Conservation (phyloP, 2,888 invertebrate genomes). For the Disparrhopalites patrizii region DNA sequence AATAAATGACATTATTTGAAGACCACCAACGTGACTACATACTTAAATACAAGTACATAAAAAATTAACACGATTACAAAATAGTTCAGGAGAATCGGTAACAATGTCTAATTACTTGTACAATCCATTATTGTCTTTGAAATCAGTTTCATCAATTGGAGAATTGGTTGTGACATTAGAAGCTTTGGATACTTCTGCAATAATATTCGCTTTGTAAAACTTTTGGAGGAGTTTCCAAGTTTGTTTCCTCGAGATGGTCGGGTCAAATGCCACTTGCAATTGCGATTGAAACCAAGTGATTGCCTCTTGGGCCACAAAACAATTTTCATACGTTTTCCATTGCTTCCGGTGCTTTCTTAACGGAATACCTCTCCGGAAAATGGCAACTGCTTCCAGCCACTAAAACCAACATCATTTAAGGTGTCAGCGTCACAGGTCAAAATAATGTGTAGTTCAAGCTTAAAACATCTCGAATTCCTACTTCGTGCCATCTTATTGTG, state of each 20-base stretch:
- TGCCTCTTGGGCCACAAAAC: constrained; percentile 41
- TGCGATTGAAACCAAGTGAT: constrained; percentile 43
- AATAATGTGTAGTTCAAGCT: too few species aligned
- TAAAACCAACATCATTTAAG: constrained; percentile 16
- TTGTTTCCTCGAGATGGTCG: constrained; percentile 38
- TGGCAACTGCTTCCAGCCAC: constrained; percentile 46
- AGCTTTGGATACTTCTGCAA: constrained; percentile 32
- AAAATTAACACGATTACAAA: too few species aligned
- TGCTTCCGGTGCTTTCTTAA: constrained; percentile 40
- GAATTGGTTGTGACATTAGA: too few species aligned
- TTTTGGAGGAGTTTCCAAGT: constrained; percentile 40
- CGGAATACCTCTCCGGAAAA: constrained; percentile 41
- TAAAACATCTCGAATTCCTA: too few species aligned
- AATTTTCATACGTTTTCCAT: constrained; percentile 41
- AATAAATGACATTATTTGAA: too few species aligned
- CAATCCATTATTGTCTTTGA: constrained; percentile 43
- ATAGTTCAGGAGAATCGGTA: too few species aligned
- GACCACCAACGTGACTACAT: too few species aligned
- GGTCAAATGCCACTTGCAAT: constrained; percentile 38
- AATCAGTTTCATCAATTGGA: constrained; percentile 40
- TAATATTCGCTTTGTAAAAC: constrained; percentile 45
- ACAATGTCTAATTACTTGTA: constrained; percentile 31
- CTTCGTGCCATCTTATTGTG: too few species aligned
- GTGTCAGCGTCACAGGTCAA: too few species aligned
- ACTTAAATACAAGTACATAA: too few species aligned